Base-by-base conservation (phyloP, 2,113 vertebrate species). In the Toxotes chatareus region DNA sequence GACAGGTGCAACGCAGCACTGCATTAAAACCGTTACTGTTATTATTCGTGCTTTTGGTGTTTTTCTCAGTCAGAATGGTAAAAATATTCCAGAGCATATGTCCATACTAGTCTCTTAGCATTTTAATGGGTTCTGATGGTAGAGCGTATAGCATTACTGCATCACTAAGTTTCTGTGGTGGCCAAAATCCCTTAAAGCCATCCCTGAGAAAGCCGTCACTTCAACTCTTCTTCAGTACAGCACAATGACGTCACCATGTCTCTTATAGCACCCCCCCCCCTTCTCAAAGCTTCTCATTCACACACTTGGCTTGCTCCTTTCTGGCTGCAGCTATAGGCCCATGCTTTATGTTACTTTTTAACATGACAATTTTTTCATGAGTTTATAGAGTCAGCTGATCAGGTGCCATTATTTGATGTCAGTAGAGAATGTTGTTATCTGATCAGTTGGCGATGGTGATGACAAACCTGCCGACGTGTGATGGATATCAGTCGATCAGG, bases 1-100 rank as follows among this genome's bases (percentile, higher is more conserved):
- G 57, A 84, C 76, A 88, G 82, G 87, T 91, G 57, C 49, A 13
- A 7, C 19, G 34, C 16, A 53, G 42, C 4, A 27, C 44, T 42
- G 6, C 16, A 73, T 63, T 11, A 11, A 49, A 12, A 59, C 51
- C 32, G 47, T 66, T 38, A 42, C 23, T 17, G 14, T 32, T 49
- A 10, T 9, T 42, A 0, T 47, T 70, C 21, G 5, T 40, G n/a
- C 4, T 47, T 68, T 36, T 59, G 12, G 27, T 63, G 31, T 40
- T 68, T 76, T 75, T 44, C 40, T 62, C 19, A 7, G 21, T 63
- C 36, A 36, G 4, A 64, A 51, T 64, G 3, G 6, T 40, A 19
- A 53, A 65, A 53, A 55, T 42, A 13, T 42, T 16, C 7, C 31
- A 23, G 1, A 53, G n/a, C 19, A 21, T 16, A 1, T 17, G 46